These are phyloP conservation scores for Rallus crepitans DNA, from an alignment of 2,797 vertebrate genomes.

Conservation along the genomic window DNA sequence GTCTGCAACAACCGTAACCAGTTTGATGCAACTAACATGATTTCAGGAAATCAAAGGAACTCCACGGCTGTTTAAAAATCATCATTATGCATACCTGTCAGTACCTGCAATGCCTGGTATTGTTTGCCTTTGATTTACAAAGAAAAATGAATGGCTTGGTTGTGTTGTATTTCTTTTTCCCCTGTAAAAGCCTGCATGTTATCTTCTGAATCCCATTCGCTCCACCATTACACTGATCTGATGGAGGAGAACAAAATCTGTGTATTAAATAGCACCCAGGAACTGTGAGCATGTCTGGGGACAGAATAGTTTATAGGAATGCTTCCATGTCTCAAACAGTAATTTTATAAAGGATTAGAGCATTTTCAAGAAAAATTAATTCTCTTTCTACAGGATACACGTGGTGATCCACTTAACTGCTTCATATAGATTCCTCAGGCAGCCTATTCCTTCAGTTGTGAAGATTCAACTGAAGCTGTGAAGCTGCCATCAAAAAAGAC, in stretches of 20 bases:
- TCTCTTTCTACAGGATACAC: background rate
- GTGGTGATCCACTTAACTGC: background rate
- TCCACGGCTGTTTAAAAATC: background rate
- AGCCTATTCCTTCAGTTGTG: background rate
- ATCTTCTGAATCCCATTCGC: background rate
- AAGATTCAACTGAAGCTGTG: background rate
- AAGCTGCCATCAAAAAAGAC: background rate
- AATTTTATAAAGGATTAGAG: background rate
- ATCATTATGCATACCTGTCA: background rate
- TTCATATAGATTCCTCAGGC: background rate
- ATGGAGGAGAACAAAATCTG: background rate
- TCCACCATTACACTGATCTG: background rate
- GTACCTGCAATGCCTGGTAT: background rate
- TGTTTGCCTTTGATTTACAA: background rate
- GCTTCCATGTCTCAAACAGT: background rate
- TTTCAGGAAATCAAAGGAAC: background rate
- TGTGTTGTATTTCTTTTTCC: background rate
- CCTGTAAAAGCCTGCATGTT: background rate
- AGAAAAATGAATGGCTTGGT: background rate
- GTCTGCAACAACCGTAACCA: background rate
- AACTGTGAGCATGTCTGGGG: background rate
- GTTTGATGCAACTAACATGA: background rate
- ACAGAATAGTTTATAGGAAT: background rate
- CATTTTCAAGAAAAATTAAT: background rate
- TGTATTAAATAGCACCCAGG: background rate